Evolutionary conservation across 2,113 vertebrate species (phyloP).

Genomic region (Tenrec ecaudatus): DNA sequence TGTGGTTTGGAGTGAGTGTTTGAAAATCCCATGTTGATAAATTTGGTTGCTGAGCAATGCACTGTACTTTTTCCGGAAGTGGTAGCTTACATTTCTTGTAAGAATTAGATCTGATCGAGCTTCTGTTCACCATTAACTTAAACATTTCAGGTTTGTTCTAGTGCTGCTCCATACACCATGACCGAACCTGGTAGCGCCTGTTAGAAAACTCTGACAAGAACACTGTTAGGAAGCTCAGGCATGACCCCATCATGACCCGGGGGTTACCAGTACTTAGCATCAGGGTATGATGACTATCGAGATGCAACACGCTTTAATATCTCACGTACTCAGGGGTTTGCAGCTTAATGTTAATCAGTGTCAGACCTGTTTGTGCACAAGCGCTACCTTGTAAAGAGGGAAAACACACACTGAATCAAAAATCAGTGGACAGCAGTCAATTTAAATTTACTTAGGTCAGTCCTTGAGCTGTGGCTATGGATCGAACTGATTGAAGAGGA

Average conservation of each 20-base stretch:
- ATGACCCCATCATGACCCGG: neutral
- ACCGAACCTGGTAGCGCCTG: neutral
- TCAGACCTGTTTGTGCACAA: neutral
- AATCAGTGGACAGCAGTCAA: neutral
- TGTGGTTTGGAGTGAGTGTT: too few species aligned
- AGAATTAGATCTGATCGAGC: too few species aligned
- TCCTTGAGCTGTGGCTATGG: neutral
- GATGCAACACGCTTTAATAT: neutral
- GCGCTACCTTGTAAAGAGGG: neutral
- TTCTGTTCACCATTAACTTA: too few species aligned
- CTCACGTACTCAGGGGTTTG: neutral
- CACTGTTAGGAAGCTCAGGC: neutral
- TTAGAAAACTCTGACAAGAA: neutral
- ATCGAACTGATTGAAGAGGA: constrained; percentile 33
- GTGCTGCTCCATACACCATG: too few species aligned
- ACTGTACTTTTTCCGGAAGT: too few species aligned
- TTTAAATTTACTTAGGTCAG: neutral
- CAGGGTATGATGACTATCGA: neutral
- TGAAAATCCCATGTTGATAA: too few species aligned
- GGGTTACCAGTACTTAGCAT: neutral
- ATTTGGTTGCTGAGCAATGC: neutral
- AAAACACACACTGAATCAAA: constrained; percentile 48
- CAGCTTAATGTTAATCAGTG: constrained; percentile 3
- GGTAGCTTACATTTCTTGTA: neutral
- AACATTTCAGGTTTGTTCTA: too few species aligned